Evolutionary conservation across 2,113 vertebrate genomes (phyloP), one percentile per base, ranked within the genome.

Genomic region (Salminus brasiliensis): DNA sequence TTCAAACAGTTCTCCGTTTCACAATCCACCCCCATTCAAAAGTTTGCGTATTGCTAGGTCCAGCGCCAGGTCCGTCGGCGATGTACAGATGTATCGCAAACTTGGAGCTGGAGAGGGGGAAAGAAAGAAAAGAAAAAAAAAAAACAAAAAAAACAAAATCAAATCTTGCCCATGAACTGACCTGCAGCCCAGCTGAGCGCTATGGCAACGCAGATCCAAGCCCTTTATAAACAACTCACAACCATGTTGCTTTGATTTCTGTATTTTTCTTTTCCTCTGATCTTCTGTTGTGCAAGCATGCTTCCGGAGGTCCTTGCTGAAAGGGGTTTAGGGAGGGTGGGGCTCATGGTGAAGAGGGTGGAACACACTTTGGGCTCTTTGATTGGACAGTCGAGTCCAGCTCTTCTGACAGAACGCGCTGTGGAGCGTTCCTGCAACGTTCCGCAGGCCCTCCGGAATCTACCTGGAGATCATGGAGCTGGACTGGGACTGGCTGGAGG

Each of bases 381-480:
- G 23, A 72, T 76, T 72, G 72, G 53, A 25, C 62, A 65, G 62
- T 32, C 0, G 4, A 47, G 55, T 60, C 30, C 57, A 18, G 27
- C n/a, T 66, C 23, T 9, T 63, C 67, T 13, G 30, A 18, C 47
- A 25, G 32, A 57, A 68, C 32, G 34, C 32, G 34, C 39, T 41
- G 39, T 11, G 6, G 6, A 41, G 12, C 15, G 45, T 72, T 60
- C 25, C 34, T 69, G 43, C 23, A 18, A n/a, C n/a, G n/a, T n/a
- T n/a, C 9, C 25, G 1, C 1, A 21, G 25, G 34, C 66, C 45
- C 39, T 45, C 30, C 36, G 59, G 25, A 6, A 65, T 88, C 96
- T 99, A 99, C 95, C 97, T 97, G 93, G 97, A 98, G 90, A 98
- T 93, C 96, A 97, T 95, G 85, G 97, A 98, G 93, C 97, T 97